Evolutionary conservation across 2,797 vertebrate species (phyloP).

Genomic region (Ciconia nigra): DNA sequence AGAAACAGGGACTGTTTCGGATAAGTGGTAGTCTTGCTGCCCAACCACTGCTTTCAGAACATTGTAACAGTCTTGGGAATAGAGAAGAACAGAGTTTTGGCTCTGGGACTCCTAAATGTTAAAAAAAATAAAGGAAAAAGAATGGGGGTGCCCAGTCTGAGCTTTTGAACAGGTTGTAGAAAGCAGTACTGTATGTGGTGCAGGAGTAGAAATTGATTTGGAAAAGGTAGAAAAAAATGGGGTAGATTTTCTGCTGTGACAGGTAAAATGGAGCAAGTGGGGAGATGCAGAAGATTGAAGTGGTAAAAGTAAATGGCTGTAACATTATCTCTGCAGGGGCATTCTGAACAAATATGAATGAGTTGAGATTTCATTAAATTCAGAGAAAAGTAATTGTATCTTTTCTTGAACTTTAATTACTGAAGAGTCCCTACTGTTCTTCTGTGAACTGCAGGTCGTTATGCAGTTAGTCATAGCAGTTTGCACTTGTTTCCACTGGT

Average conservation of each 20-base stretch:
- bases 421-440: not conserved
- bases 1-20: not conserved
- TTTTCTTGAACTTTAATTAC: not conserved
- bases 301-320: not conserved
- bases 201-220: not conserved
- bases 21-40: not conserved
- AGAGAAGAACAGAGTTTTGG: not conserved
- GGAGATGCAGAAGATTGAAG: not conserved
- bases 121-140: not conserved
- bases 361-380: not conserved
- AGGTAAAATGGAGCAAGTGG: not conserved
- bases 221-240: not conserved
- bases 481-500: conserved; percentile 48
- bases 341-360: not conserved
- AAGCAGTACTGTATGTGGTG: not conserved
- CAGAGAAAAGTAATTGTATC: not conserved
- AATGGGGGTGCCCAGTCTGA: not conserved
- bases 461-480: not conserved
- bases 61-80: not conserved
- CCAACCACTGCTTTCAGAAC: not conserved
- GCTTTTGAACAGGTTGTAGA: not conserved
- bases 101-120: not conserved
- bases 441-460: conserved; percentile 10
- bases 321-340: not conserved
- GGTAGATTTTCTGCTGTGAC: not conserved